These are phyloP conservation scores for Ophion ventricosus DNA, from an alignment of 2,888 invertebrate species.

Conservation along the genomic window DNA sequence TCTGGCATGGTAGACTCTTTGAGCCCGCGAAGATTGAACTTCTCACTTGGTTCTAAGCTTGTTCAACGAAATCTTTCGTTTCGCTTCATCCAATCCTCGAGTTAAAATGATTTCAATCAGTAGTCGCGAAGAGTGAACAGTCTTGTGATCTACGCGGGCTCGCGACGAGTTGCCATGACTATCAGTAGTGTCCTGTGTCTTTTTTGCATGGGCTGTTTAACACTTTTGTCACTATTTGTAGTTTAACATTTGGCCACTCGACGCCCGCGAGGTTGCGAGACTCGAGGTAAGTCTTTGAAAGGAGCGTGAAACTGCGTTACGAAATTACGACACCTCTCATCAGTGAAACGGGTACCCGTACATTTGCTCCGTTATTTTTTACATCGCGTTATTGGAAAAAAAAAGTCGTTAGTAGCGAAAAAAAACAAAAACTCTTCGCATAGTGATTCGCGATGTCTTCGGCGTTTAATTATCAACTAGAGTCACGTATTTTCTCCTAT, in stretches of 20 bases:
- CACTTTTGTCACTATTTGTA: conserved; percentile 78
- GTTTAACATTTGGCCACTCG: conserved; percentile 78
- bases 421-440: conserved; percentile 2
- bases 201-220: conserved; percentile 80
- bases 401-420: neutral
- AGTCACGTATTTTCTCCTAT: conserved; percentile 50
- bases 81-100: neutral
- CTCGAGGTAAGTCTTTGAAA: conserved; percentile 81
- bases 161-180: conserved; percentile 71
- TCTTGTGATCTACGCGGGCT: conserved; percentile 71
- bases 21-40: conserved; percentile 72
- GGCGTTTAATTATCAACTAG: neutral
- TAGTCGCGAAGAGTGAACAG: neutral
- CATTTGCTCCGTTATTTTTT: neutral
- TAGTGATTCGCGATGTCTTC: neutral
- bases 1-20: conserved; percentile 77
- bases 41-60: neutral
- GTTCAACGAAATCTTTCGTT: neutral
- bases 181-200: conserved; percentile 77
- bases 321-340: conserved; percentile 39
- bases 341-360: conserved; percentile 21
- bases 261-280: conserved; percentile 77
- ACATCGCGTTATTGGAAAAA: neutral
- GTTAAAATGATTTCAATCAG: neutral
- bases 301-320: conserved; percentile 59